Conservation (phyloP, 2,888 invertebrate genomes). For the Philereme transversata region DNA sequence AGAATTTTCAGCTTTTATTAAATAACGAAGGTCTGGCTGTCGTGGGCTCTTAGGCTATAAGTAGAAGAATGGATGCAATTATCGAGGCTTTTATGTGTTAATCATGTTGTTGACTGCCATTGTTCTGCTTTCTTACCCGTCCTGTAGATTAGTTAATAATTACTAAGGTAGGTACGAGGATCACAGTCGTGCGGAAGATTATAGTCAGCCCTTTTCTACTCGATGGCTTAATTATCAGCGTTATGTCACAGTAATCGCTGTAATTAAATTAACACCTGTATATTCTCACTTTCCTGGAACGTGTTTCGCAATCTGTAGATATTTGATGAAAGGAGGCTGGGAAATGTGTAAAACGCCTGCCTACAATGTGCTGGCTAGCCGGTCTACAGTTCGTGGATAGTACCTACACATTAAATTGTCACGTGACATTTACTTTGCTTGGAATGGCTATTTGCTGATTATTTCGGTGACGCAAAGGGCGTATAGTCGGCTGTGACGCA, state of each 20-base stretch:
- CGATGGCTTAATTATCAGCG: slow-evolving; percentile 40
- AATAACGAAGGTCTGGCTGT: no score
- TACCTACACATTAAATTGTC: no score
- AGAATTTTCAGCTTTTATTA: no score
- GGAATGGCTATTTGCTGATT: no score
- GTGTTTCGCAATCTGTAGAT: slow-evolving; percentile 15
- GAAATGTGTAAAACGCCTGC: no score
- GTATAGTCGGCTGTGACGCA: no score
- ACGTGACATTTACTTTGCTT: no score
- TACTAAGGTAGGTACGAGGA: slow-evolving; percentile 10
- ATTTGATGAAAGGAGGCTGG: background rate
- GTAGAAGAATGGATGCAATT: slow-evolving; percentile 51
- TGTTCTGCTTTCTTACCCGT: slow-evolving; percentile 58
- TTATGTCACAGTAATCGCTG: slow-evolving; percentile 34
- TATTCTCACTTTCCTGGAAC: slow-evolving; percentile 25
- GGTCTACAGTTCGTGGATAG: no score
- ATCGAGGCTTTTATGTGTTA: slow-evolving; percentile 47
- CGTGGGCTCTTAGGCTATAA: no score
- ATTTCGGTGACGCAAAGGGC: no score
- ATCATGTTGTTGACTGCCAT: slow-evolving; percentile 60
- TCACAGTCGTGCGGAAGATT: slow-evolving; percentile 37
- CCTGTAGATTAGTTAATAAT: slow-evolving; percentile 17
- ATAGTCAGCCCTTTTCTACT: slow-evolving; percentile 27
- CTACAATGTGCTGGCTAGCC: no score
- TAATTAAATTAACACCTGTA: slow-evolving; percentile 37